A percentile compares a stretch with the other conserved stretches of the same genome.
These are phyloP conservation scores for Chelonus formosanus DNA, from an alignment of 2,888 invertebrate genomes.

Conservation along the genomic window DNA sequence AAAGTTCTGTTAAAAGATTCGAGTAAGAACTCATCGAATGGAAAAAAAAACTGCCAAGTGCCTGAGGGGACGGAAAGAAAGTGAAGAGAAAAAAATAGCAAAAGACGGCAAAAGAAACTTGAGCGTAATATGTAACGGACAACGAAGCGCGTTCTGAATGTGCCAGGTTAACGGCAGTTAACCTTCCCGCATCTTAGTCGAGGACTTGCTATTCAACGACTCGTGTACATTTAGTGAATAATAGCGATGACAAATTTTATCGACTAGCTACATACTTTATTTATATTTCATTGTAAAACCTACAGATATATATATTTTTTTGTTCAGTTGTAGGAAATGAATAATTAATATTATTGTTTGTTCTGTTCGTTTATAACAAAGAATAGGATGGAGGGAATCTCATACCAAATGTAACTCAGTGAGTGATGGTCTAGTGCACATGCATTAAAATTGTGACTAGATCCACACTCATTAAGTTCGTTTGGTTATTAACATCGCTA, in stretches of 20 bases:
- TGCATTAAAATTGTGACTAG: slow-evolving; percentile 77
- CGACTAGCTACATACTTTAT: too few relatives aligned
- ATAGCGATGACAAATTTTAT: not conserved
- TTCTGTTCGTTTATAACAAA: slow-evolving; percentile 18
- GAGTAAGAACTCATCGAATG: too few relatives aligned
- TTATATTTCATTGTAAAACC: not conserved
- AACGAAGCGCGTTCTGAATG: slow-evolving; percentile 46
- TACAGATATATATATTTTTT: slow-evolving; percentile 2
- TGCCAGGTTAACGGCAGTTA: slow-evolving; percentile 56
- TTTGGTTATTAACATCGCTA: slow-evolving; percentile 55
- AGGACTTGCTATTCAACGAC: slow-evolving; percentile 25
- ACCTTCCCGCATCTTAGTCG: slow-evolving; percentile 48
- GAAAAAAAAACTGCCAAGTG: too few relatives aligned
- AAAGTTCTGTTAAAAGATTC: too few relatives aligned
- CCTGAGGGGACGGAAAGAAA: slow-evolving; percentile 33
- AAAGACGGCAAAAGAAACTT: too few relatives aligned
- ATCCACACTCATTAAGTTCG: slow-evolving; percentile 87
- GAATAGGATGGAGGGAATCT: not conserved
- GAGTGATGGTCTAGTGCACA: slow-evolving; percentile 80
- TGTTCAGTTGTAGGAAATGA: slow-evolving; percentile 19
- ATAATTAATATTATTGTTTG: slow-evolving; percentile 21
- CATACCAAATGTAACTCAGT: slow-evolving; percentile 66
- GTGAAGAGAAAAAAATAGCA: slow-evolving; percentile 23
- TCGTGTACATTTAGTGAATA: slow-evolving; percentile 11
- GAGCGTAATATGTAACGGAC: slow-evolving; percentile 44